A percentile compares a stretch with the other conserved stretches of the same genome.
phyloP scores from a whole-genome alignment of 2,888 invertebrate species.

The Apoda limacodes region DNA sequence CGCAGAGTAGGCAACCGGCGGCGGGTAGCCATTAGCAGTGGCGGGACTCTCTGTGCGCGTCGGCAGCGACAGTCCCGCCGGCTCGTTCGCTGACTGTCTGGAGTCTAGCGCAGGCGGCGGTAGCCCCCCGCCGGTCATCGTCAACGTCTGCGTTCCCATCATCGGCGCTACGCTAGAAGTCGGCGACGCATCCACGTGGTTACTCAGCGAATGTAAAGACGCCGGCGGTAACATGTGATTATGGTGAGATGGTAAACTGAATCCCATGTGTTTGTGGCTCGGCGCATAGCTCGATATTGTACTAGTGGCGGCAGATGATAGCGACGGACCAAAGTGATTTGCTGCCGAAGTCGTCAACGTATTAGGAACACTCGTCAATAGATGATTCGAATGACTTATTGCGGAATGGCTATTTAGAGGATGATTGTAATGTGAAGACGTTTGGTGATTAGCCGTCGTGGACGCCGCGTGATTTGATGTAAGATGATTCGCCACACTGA shows the following conservation, averaged over 20 bases:
- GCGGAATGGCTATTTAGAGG: slow-evolving; percentile 50
- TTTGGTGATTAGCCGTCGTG: slow-evolving; percentile 43
- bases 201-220: slow-evolving; percentile 36
- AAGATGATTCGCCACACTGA: slow-evolving; percentile 52
- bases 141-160: slow-evolving; percentile 23
- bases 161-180: slow-evolving; percentile 13
- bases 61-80: slow-evolving; percentile 60
- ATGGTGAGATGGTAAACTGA: slow-evolving; percentile 36
- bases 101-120: slow-evolving; percentile 46
- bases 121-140: slow-evolving; percentile 27
- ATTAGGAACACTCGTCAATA: slow-evolving; percentile 36
- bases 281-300: slow-evolving; percentile 46
- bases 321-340: slow-evolving; percentile 39
- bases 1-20: slow-evolving; percentile 82
- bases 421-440: slow-evolving; percentile 50
- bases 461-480: slow-evolving; percentile 69
- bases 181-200: slow-evolving; percentile 30
- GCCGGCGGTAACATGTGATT: slow-evolving; percentile 31
- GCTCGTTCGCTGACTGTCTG: slow-evolving; percentile 27
- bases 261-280: slow-evolving; percentile 44
- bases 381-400: slow-evolving; percentile 42
- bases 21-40: slow-evolving; percentile 65
- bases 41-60: slow-evolving; percentile 45
- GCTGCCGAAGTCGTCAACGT: slow-evolving; percentile 36
- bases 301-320: slow-evolving; percentile 35